These are phyloP conservation scores for Synanthedon formicaeformis DNA, from an alignment of 2,888 invertebrate genomes.

Conservation along the genomic window DNA sequence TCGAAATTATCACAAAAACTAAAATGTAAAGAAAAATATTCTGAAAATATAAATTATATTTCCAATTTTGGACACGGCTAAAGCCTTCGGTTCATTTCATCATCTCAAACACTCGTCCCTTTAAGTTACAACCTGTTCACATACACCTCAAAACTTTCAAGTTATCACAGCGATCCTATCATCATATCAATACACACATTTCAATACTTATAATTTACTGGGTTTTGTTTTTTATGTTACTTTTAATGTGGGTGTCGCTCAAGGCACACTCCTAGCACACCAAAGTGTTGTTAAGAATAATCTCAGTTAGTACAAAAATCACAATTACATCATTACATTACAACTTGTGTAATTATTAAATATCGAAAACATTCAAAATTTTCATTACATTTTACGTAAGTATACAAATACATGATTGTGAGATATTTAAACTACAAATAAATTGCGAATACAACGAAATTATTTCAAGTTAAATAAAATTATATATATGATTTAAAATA, in stretches of 20 bases:
- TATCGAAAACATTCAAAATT: no score
- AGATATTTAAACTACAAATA: no score
- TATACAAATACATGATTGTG: no score
- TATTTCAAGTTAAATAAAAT: no score
- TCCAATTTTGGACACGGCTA: slow-evolving; percentile 24
- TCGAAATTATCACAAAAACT: slow-evolving; percentile 44
- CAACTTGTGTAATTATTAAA: no score
- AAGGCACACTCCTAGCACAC: slow-evolving; percentile 52
- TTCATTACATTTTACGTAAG: no score
- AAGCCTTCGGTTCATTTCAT: slow-evolving; percentile 36
- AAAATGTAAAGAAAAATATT: slow-evolving; percentile 23
- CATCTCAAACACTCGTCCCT: slow-evolving; percentile 15
- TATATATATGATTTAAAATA: no score
- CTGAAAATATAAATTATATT: slow-evolving; percentile 15
- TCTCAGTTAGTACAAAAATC: no score
- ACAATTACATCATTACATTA: no score
- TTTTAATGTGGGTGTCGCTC: slow-evolving; percentile 29
- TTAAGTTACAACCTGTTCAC: slow-evolving; percentile 22
- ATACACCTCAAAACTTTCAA: slow-evolving; percentile 24
- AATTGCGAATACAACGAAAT: no score
- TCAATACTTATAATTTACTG: slow-evolving; percentile 15
- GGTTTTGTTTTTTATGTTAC: slow-evolving; percentile 20
- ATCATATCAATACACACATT: slow-evolving; percentile 7
- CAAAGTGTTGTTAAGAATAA: slow-evolving; percentile 4
- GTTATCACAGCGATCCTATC: slow-evolving; percentile 53